Evolutionary conservation across 2,113 vertebrate species (phyloP), one percentile per base, ranked within the genome.

Genomic region (Nyctibius bracteatus): DNA sequence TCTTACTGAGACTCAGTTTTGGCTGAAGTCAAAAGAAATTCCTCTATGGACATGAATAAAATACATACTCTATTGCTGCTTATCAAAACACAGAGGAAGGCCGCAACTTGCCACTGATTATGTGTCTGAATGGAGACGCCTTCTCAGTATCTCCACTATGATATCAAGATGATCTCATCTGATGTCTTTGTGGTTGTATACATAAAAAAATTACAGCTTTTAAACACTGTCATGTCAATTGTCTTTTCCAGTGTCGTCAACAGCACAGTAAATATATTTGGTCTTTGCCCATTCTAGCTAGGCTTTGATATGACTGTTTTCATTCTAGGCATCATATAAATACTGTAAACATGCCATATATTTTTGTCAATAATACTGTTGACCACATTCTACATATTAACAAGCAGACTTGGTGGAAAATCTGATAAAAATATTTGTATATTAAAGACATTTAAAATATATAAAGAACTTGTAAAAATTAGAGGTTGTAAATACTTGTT

Each of bases 171-270:
- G 12, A 37, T 30, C 39, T 63, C 4, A 5, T 27, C 6, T 43
- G 33, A 31, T 0, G 0, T 9, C 4, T 39, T 35, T 49, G 25
- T 65, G 13, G 6, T 55, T 54, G 47, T 1, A 0, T 5, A 10
- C 4, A 8, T 11, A 7, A 47, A 81, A 65, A 54, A 28, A 22
- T 15, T 23, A 37, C 22, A 49, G 22, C 23, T 74, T 81, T 72
- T 51, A 58, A 81, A 87, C 33, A 57, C 27, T 24, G 4, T 5
- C 6, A 24, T 6, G 14, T 39, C 24, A 67, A 74, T 66, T 79
- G 7, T 43, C 47, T 85, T 82, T 67, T 47, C 43, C 47, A 59
- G 22, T 25, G 44, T 21, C 31, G 58, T 49, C 43, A 90, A 8
- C 21, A 90, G 9, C 14, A 37, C 5, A 16, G 31, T 15, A 74